phyloP scores from a whole-genome alignment of 2,797 vertebrate genomes.

The Ceyx erithaca region DNA sequence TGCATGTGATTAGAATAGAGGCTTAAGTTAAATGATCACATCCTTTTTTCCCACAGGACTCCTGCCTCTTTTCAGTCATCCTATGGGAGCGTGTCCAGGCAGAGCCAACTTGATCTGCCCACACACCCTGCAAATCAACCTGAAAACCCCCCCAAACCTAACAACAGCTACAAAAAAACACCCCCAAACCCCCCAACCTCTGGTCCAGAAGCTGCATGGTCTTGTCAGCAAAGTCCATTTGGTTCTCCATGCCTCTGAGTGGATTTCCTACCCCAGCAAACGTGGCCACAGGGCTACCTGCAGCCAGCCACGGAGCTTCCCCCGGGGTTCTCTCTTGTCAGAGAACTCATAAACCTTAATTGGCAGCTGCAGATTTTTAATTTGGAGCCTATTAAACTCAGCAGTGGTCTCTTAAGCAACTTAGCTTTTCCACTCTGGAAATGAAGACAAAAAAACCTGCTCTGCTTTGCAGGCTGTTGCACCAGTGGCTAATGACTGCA shows the following conservation, averaged over 20 bases:
- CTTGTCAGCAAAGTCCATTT: neutral
- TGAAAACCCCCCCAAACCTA: neutral
- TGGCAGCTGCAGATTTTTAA: neutral
- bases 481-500: neutral
- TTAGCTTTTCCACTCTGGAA: neutral
- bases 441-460: neutral
- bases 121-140: neutral
- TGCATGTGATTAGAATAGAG: neutral
- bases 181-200: neutral
- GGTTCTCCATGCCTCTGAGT: neutral
- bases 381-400: neutral
- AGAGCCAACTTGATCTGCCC: slow-evolving; percentile 14
- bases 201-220: slow-evolving; percentile 9
- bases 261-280: neutral
- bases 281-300: neutral
- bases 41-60: slow-evolving; percentile 52
- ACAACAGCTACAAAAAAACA: neutral
- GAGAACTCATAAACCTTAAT: neutral
- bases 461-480: neutral
- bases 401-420: neutral
- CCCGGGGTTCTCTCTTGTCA: neutral
- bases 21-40: slow-evolving; percentile 15
- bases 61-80: slow-evolving; percentile 15
- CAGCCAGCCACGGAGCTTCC: neutral
- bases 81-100: neutral